Conservation (phyloP, 2,888 invertebrate species). For the Bedellia somnulentella region DNA sequence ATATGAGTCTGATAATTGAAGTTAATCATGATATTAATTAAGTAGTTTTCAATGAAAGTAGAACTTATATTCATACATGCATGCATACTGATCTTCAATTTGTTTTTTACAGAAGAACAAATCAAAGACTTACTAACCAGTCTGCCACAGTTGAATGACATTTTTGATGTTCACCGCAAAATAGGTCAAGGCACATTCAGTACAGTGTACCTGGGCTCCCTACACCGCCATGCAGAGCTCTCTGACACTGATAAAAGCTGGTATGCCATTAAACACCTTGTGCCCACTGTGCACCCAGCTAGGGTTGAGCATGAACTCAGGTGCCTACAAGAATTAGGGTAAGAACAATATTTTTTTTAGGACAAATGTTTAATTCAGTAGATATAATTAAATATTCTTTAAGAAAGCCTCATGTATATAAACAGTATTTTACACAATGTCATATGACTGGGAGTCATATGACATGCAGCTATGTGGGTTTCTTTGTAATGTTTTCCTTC, state of each 20-base stretch:
- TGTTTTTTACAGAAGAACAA: conserved; percentile 32
- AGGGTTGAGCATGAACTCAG: conserved; percentile 79
- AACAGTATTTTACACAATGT: too few relatives aligned
- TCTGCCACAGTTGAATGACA: conserved; percentile 64
- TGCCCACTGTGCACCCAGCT: conserved; percentile 83
- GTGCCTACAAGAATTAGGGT: conserved; percentile 80
- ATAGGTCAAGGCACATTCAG: conserved; percentile 88
- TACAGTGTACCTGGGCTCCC: conserved; percentile 77
- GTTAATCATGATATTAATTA: too few relatives aligned
- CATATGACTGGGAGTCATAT: too few relatives aligned
- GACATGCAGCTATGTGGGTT: too few relatives aligned
- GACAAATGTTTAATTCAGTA: too few relatives aligned
- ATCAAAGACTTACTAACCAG: conserved; percentile 42
- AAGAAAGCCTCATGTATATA: too few relatives aligned
- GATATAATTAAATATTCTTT: too few relatives aligned
- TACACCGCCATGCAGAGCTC: conserved; percentile 47
- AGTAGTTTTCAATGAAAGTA: too few relatives aligned
- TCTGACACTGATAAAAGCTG: conserved; percentile 49
- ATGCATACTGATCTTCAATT: too few relatives aligned
- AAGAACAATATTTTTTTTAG: conserved; percentile 16
- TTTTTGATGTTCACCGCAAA: conserved; percentile 69
- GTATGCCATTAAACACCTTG: conserved; percentile 85
- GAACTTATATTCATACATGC: too few relatives aligned
- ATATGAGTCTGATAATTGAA: too few relatives aligned
- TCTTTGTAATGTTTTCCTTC: background rate